Evolutionary conservation across 2,888 invertebrate genomes (phyloP), one percentile per base, ranked within the genome.

Genomic region (Phlogophora meticulosa): DNA sequence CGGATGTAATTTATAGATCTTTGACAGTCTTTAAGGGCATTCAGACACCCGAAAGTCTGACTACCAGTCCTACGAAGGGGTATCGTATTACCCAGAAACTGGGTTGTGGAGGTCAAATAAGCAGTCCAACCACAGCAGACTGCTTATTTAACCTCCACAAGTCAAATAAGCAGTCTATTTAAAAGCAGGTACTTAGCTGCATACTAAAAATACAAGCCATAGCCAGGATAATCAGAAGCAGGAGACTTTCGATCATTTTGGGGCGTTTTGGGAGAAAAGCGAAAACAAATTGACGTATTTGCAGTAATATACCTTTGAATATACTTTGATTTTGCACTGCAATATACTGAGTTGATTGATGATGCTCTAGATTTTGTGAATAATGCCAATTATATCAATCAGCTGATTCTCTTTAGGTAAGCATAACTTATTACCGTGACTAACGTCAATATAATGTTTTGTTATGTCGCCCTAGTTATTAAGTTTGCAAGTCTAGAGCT

Each of bases 401-500:
- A 52, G 34, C 46, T 72, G 36, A 46, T 46, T 34, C 4, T 42
- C n/a, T 22, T 13, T 17, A n/a, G 2, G 42, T 28, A 52, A 72
- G 24, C 34, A 52, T 72, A 36, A 70, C 36, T 51, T 51, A 32
- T 49, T 7, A 17, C 48, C 11, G 22, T 71, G 48, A 71, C 36
- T 71, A 43, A 43, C 13, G 15, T 11, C 20, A 57, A 17, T 32
- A 13, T n/a, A 15, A n/a, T 36, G 22, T 70, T 49, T 36, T 32
- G 20, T 43, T 38, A 13, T 13, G 1, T 9, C 38, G 38, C 32
- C 49, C 61, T n/a, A 71, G 17, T 51, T 61, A 45, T 13, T 32
- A 11, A 20, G 38, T 17, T 24, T 59, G 49, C 42, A 66, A 43
- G 51, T 36, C 0, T 22, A 43, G 11, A 15, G 28, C 43, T 49